These are phyloP conservation scores for Drosophila prosaltans DNA, from an alignment of 1,140 invertebrate species.

Conservation along the genomic window DNA sequence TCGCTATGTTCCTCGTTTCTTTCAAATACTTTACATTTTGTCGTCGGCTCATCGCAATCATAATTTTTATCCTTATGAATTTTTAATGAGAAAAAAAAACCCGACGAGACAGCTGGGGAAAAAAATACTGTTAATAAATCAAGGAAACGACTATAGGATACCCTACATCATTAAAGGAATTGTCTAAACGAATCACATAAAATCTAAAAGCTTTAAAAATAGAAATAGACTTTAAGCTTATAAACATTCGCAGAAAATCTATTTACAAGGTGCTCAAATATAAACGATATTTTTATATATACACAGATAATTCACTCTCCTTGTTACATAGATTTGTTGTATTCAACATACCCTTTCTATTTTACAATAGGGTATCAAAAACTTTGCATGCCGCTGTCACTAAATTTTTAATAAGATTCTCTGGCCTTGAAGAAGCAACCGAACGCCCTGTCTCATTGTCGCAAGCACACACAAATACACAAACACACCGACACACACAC, in stretches of 20 bases:
- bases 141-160: neutral
- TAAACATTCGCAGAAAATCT: too few relatives aligned
- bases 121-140: slow-evolving; percentile 1
- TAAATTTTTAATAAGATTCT: slow-evolving; percentile 73
- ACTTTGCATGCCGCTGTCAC: slow-evolving; percentile 70
- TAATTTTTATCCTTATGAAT: slow-evolving; percentile 80
- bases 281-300: too few relatives aligned
- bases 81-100: slow-evolving; percentile 73
- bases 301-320: too few relatives aligned
- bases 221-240: too few relatives aligned
- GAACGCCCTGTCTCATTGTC: slow-evolving; percentile 44
- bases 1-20: slow-evolving; percentile 16
- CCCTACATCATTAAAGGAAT: neutral
- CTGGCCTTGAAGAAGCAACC: slow-evolving; percentile 44
- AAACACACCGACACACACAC: slow-evolving; percentile 35
- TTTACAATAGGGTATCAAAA: slow-evolving; percentile 12
- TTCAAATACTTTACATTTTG: slow-evolving; percentile 71
- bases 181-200: too few relatives aligned
- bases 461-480: slow-evolving; percentile 31
- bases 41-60: slow-evolving; percentile 77
- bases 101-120: slow-evolving; percentile 30
- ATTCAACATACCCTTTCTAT: neutral
- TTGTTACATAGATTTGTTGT: too few relatives aligned
- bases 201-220: too few relatives aligned
- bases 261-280: too few relatives aligned